phyloP scores from a whole-genome alignment of 2,888 invertebrate genomes.

The Hofmannophila pseudospretella region DNA sequence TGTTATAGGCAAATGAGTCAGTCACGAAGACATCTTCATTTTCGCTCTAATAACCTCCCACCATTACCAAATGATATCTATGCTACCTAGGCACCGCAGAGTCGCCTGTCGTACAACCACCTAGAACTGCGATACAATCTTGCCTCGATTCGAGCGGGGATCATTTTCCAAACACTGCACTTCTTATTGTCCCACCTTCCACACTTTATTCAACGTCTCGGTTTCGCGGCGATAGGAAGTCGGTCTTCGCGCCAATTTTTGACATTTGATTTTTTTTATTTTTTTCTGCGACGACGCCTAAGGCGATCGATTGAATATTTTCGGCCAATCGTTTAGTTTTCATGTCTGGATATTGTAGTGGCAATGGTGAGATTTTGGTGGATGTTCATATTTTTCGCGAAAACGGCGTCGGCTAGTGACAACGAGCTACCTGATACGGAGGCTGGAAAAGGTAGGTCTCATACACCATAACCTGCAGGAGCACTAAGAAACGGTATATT shows the following conservation, averaged over 20 bases:
- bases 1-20: not conserved
- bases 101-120: constrained; percentile 17
- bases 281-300: constrained; percentile 28
- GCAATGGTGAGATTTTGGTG: constrained; percentile 74
- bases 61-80: constrained; percentile 14
- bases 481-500: not conserved
- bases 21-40: constrained; percentile 30
- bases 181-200: constrained; percentile 54
- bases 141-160: constrained; percentile 50
- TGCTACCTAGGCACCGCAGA: constrained; percentile 29
- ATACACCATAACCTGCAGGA: not conserved
- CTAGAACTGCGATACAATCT: constrained; percentile 24
- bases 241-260: constrained; percentile 40
- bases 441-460: constrained; percentile 56
- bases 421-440: constrained; percentile 53
- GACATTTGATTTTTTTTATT: constrained; percentile 25
- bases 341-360: constrained; percentile 55
- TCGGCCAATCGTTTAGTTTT: constrained; percentile 35
- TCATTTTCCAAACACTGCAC: constrained; percentile 68
- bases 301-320: constrained; percentile 12
- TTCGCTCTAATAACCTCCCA: constrained; percentile 58
- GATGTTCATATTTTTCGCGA: constrained; percentile 70
- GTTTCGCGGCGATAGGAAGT: constrained; percentile 56
- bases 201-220: constrained; percentile 58
- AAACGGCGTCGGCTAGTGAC: constrained; percentile 66